Percentiles rank a stretch among this genome's conserved stretches.
Evolutionary conservation across 2,888 invertebrate genomes (phyloP).

Genomic region (Heliconius erato): DNA sequence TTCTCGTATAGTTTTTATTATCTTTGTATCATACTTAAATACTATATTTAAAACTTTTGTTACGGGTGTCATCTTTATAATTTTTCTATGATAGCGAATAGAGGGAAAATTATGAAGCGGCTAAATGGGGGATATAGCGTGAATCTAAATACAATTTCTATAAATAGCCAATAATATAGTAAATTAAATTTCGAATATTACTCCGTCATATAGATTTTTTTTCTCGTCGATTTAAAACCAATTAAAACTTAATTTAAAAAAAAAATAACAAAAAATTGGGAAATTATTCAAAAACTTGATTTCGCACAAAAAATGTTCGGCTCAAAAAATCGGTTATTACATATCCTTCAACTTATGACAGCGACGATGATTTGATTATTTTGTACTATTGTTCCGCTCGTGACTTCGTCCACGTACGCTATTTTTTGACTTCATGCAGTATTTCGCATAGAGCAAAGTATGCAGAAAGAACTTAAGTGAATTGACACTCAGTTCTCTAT

Average conservation of each 20-base stretch:
- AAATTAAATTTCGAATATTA: too few species aligned
- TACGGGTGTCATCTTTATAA: not conserved
- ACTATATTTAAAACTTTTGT: not conserved
- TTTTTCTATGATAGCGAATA: not conserved
- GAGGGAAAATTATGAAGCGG: too few species aligned
- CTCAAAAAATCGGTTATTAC: slow-evolving; percentile 27
- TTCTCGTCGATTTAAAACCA: not conserved
- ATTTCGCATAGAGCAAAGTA: not conserved
- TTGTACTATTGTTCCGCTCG: not conserved
- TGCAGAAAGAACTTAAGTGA: not conserved
- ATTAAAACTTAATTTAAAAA: not conserved
- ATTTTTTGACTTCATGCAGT: not conserved
- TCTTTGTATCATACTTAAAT: not conserved
- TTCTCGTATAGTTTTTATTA: not conserved
- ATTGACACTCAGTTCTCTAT: not conserved
- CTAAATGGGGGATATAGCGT: too few species aligned
- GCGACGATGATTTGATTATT: not conserved
- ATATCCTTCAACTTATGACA: slow-evolving; percentile 37
- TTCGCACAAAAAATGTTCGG: slow-evolving; percentile 13
- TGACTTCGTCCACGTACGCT: not conserved
- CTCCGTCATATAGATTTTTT: not conserved
- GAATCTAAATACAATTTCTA: too few species aligned
- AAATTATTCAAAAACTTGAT: slow-evolving; percentile 28
- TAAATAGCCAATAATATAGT: not conserved
- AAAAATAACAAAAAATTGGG: not conserved